Evolutionary conservation across 1,140 invertebrate genomes (phyloP).

Genomic region (Drosophila neocordata): DNA sequence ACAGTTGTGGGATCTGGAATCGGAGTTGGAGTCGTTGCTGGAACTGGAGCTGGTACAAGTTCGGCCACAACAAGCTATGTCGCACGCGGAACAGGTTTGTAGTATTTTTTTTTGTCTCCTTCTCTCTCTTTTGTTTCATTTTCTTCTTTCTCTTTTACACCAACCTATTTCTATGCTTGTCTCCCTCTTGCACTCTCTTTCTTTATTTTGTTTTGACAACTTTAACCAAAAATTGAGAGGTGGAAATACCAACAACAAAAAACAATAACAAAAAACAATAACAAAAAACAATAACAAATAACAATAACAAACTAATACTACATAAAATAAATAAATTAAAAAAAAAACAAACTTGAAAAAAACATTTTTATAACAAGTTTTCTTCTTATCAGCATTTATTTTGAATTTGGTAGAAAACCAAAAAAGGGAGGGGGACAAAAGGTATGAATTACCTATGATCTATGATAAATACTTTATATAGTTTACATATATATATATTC

Average conservation of each 20-base stretch:
- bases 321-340: background rate
- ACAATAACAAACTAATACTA: background rate
- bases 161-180: too few species aligned
- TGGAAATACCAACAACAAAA: too few species aligned
- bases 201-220: too few species aligned
- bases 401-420: too few species aligned
- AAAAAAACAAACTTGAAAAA: background rate
- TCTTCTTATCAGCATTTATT: background rate
- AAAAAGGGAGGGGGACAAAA: too few species aligned
- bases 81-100: conserved; percentile 75
- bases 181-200: too few species aligned
- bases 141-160: background rate
- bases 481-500: too few species aligned
- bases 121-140: background rate
- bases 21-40: conserved; percentile 52
- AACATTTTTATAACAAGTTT: conserved; percentile 9
- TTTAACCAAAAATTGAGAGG: too few species aligned
- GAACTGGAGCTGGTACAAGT: conserved; percentile 50
- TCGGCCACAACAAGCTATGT: conserved; percentile 67
- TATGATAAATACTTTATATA: too few species aligned
- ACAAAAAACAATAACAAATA: background rate
- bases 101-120: conserved; percentile 15
- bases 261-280: background rate
- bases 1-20: conserved; percentile 4
- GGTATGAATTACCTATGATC: too few species aligned